phyloP scores from a whole-genome alignment of 1,140 invertebrate genomes.

The Lanistes nyassanus region DNA sequence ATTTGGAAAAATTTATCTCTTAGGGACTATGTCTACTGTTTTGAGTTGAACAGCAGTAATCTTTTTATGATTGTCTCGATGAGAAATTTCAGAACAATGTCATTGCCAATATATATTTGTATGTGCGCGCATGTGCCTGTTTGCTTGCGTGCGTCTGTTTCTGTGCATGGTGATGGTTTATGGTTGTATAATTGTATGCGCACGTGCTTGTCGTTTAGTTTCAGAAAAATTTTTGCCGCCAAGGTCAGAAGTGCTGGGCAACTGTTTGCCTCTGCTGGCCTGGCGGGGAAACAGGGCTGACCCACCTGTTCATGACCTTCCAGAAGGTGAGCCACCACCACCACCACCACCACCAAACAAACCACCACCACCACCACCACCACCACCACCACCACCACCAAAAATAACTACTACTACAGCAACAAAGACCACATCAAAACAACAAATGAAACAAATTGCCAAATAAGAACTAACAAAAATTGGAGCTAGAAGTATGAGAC shows the following conservation, averaged over 20 bases:
- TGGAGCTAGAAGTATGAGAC: too few species aligned
- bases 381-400: too few species aligned
- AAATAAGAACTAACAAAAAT: too few species aligned
- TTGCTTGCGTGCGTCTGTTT: conserved; percentile 8
- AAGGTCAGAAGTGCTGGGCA: neutral
- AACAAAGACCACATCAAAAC: too few species aligned
- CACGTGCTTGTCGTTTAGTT: neutral
- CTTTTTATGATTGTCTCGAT: too few species aligned
- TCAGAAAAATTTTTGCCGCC: conserved; percentile 4
- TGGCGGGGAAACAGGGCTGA: conserved; percentile 18
- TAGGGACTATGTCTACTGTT: too few species aligned
- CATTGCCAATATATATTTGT: conserved; percentile 5
- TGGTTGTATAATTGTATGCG: neutral
- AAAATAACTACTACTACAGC: too few species aligned
- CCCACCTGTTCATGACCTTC: conserved; percentile 24
- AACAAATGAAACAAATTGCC: too few species aligned
- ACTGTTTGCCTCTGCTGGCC: neutral
- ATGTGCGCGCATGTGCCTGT: conserved; percentile 5
- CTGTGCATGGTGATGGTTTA: neutral
- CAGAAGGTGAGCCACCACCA: conserved; percentile 14
- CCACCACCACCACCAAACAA: too few species aligned
- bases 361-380: neutral
- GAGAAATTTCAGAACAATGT: too few species aligned
- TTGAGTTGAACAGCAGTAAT: too few species aligned
- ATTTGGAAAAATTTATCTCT: too few species aligned